These are phyloP conservation scores for Pseudorectes ferrugineus DNA, from an alignment of 2,113 vertebrate species.

Conservation along the genomic window DNA sequence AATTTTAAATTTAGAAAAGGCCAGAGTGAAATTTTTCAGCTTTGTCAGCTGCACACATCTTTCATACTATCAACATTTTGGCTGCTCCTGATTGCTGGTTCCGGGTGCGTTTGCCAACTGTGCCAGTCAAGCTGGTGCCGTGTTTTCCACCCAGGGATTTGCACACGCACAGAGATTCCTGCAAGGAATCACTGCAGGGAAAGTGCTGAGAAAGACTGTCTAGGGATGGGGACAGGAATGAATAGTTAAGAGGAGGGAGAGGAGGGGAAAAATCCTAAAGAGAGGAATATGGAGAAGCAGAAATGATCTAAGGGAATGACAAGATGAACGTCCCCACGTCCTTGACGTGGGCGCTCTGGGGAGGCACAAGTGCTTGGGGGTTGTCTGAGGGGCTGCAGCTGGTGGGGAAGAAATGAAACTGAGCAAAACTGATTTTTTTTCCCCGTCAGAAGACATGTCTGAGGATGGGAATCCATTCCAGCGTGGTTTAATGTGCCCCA, in stretches of 20 bases:
- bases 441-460: background rate
- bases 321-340: background rate
- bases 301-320: background rate
- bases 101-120: background rate
- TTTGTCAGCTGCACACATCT: background rate
- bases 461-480: background rate
- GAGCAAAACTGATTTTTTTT: background rate
- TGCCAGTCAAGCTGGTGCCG: background rate
- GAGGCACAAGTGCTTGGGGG: background rate
- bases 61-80: fast-evolving
- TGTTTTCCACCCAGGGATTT: background rate
- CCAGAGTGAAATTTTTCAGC: background rate
- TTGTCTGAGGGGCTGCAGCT: background rate
- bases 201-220: background rate
- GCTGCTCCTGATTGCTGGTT: background rate
- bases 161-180: background rate
- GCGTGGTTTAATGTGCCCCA: background rate
- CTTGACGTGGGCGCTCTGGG: background rate
- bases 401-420: background rate
- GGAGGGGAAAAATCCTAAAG: background rate
- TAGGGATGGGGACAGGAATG: background rate
- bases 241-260: background rate
- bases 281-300: background rate
- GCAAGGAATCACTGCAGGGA: background rate
- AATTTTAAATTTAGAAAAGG: background rate